These are phyloP conservation scores for Engraulis encrasicolus DNA, from an alignment of 2,113 vertebrate species.

Conservation along the genomic window DNA sequence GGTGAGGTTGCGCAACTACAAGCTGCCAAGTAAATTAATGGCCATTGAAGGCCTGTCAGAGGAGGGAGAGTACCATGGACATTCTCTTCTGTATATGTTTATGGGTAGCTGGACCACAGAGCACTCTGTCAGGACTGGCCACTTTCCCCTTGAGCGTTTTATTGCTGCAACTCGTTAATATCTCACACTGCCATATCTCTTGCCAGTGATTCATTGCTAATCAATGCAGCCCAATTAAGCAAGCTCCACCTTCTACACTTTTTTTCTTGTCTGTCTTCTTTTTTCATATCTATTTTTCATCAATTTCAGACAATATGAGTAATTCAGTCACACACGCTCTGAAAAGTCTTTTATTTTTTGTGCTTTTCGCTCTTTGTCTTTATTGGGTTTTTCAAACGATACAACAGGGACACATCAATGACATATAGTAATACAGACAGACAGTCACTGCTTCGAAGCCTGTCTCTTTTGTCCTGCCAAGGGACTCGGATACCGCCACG, in stretches of 20 bases:
- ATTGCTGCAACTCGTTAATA: not conserved
- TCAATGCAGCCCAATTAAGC: not conserved
- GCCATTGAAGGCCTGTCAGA: conserved; percentile 2
- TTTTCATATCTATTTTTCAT: not conserved
- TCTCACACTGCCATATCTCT: not conserved
- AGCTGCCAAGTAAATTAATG: not conserved
- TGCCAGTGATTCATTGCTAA: not conserved
- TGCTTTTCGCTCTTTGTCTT: conserved; percentile 1
- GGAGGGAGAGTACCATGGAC: not conserved
- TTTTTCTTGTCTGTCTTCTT: not conserved
- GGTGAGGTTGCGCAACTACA: not conserved
- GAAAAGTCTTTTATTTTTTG: conserved; percentile 1
- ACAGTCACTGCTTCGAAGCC: not conserved
- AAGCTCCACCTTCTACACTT: not conserved
- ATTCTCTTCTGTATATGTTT: too few relatives aligned
- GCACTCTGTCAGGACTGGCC: too few relatives aligned
- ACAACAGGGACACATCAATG: not conserved
- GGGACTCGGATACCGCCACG: too few relatives aligned
- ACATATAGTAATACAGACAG: not conserved
- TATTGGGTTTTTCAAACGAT: not conserved
- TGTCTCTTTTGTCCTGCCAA: too few relatives aligned
- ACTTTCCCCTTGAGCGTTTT: not conserved
- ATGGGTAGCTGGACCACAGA: too few relatives aligned
- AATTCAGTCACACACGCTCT: not conserved
- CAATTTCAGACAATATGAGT: not conserved